Evolutionary conservation across 2,888 invertebrate species (phyloP).

Genomic region (Brachypterus glaber): DNA sequence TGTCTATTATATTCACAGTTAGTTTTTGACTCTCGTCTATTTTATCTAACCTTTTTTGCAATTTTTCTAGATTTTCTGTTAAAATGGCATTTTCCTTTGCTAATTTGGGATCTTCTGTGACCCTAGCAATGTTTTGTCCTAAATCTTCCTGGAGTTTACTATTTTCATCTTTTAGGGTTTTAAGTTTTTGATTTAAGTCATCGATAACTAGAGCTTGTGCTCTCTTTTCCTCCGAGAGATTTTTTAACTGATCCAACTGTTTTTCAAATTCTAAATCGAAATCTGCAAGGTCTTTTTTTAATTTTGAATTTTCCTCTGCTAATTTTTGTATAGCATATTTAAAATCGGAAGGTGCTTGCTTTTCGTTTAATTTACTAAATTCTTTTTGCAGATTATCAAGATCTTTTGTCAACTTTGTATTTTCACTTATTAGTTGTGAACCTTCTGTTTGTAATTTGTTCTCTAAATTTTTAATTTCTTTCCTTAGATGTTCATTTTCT

Average conservation of each 20-base stretch:
- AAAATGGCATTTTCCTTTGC: constrained; percentile 12
- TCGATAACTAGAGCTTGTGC: constrained; percentile 15
- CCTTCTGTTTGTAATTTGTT: too few relatives aligned
- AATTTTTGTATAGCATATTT: too few relatives aligned
- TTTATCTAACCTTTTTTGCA: constrained; percentile 12
- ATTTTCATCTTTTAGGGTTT: constrained; percentile 15
- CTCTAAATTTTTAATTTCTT: too few relatives aligned
- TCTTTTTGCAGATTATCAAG: constrained; percentile 15
- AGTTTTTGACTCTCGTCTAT: constrained; percentile 11
- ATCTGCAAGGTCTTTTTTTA: constrained; percentile 23
- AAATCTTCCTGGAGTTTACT: constrained; percentile 14
- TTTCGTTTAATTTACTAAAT: constrained; percentile 7
- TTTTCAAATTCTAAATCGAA: constrained; percentile 6
- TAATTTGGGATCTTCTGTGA: neutral
- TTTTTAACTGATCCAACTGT: too few relatives aligned
- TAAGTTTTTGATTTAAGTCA: constrained; percentile 6
- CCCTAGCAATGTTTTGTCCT: neutral
- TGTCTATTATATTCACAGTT: too few relatives aligned
- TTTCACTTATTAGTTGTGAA: constrained; percentile 23
- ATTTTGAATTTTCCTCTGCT: constrained; percentile 13
- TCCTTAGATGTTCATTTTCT: too few relatives aligned
- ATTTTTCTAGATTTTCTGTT: constrained; percentile 8
- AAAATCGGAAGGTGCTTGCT: too few relatives aligned
- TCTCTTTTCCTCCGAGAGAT: too few relatives aligned
- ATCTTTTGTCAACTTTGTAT: constrained; percentile 21